Evolutionary conservation across 2,888 invertebrate genomes (phyloP), one percentile per base, ranked within the genome.

Genomic region (Phrixothrix hirtus): DNA sequence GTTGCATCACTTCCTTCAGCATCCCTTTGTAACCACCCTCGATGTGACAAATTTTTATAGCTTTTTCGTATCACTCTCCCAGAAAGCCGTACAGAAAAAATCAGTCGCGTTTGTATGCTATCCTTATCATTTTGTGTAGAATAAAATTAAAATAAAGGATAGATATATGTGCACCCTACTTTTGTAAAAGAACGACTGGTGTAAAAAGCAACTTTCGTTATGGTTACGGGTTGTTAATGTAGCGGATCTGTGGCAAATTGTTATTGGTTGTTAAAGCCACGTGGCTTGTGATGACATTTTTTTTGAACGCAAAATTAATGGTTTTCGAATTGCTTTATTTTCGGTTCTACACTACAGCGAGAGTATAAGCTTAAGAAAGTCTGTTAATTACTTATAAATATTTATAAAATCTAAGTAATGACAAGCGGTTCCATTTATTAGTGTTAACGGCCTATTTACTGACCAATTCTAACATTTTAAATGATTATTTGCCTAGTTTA

Each of bases 171-270:
- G 13, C 9, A 13, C 34, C n/a, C 29, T 15, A 39, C 21, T 7
- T n/a, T 31, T 1, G 34, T 26, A 36, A 27, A 15, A 27, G 25
- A 21, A 38, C 36, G 30, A 25, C 38, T 38, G 35, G 48, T 38
- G 44, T 35, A 55, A 55, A 55, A 55, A 50, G 49, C 49, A 13
- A 34, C 36, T 62, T 68, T 66, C 68, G 68, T 65, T 66, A 65
- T 63, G 70, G 71, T 67, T 69, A 66, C 70, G 67, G 70, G 68
- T 67, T 68, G 71, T 73, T 74, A 74, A 74, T 72, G 75, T 73
- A 71, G 67, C 72, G 70, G 67, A 69, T 69, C 75, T 71, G 71
- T 74, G 68, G 69, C 74, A 73, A 75, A 75, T 75, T 75, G 74
- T 74, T 73, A 73, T 73, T 71, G 72, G 72, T 68, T 72, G 71